A percentile compares a stretch with the other conserved stretches of the same genome.
phyloP scores from a whole-genome alignment of 2,797 vertebrate genomes.

The Pagetopsis macropterus region DNA sequence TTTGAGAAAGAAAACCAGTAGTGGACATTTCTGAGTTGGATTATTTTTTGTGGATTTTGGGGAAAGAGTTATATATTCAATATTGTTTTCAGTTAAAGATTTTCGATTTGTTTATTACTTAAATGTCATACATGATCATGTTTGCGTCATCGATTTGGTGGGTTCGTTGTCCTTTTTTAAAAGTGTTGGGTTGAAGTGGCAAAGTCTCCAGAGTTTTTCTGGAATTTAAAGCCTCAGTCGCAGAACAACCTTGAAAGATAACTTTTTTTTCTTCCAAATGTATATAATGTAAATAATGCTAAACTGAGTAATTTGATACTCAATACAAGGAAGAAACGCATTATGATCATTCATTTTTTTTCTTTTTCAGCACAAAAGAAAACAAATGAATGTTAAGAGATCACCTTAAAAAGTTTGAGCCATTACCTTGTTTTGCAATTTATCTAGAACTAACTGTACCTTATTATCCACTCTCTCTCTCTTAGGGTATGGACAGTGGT shows the following conservation, averaged over 20 bases:
- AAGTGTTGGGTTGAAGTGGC: neutral
- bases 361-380: neutral
- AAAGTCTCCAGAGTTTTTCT: neutral
- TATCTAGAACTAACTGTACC: neutral
- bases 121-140: too few species aligned
- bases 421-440: neutral
- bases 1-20: too few species aligned
- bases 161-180: too few species aligned
- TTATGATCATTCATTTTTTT: neutral
- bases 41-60: too few species aligned
- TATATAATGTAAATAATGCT: neutral
- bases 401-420: accelerated
- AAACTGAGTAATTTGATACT: neutral
- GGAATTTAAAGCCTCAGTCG: neutral
- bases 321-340: neutral
- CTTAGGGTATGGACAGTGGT: conserved; percentile 95
- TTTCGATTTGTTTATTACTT: too few species aligned
- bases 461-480: neutral
- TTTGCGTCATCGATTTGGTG: too few species aligned
- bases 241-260: neutral
- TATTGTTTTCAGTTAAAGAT: too few species aligned
- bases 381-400: neutral
- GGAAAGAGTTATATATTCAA: too few species aligned
- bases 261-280: neutral
- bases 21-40: too few species aligned